phyloP scores from a whole-genome alignment of 2,888 invertebrate species.

The Lasioglossum vierecki region DNA sequence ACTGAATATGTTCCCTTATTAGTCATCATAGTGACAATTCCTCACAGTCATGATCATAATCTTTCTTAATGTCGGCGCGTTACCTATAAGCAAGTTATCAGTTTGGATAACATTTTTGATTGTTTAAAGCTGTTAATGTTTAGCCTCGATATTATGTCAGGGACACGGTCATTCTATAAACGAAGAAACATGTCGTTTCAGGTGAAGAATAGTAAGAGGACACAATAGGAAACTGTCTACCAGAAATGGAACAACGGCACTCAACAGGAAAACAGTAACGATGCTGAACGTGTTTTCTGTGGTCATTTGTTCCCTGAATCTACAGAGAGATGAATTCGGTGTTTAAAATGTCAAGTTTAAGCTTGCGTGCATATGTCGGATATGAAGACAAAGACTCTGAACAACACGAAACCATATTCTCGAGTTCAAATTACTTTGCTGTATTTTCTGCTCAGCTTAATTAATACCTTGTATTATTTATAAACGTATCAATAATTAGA shows the following conservation, averaged over 20 bases:
- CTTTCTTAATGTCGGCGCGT: neutral
- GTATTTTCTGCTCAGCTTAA: neutral
- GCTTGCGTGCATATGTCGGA: neutral
- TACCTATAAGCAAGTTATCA: neutral
- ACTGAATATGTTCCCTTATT: neutral
- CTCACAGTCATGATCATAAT: neutral
- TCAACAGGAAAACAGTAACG: neutral
- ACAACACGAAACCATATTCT: neutral
- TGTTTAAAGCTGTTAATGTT: neutral
- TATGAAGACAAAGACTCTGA: neutral
- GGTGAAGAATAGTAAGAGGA: neutral
- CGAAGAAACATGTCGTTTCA: neutral
- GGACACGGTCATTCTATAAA: neutral
- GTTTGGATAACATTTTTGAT: neutral
- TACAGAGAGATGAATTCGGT: neutral
- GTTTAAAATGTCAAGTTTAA: conserved; percentile 9
- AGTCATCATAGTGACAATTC: neutral
- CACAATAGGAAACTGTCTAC: conserved; percentile 3
- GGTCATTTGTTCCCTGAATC: neutral
- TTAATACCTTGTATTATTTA: neutral
- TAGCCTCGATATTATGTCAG: neutral
- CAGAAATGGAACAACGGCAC: neutral
- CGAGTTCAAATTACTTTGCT: neutral
- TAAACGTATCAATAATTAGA: neutral
- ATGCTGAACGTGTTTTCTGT: neutral